These are phyloP conservation scores for Thyatira batis DNA, from an alignment of 2,888 invertebrate species.

Conservation along the genomic window DNA sequence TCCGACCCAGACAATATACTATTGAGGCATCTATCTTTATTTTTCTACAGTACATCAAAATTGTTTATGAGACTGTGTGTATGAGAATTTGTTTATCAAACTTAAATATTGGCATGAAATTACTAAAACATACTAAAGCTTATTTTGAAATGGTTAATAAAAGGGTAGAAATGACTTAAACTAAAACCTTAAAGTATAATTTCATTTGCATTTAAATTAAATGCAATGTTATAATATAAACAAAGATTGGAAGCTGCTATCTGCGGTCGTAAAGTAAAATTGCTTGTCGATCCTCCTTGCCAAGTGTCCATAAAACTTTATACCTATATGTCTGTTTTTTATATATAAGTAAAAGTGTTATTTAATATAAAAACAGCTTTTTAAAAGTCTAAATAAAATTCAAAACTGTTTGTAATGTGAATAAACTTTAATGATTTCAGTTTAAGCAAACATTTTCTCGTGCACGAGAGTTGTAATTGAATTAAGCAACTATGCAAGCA, in stretches of 20 bases:
- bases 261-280: background rate
- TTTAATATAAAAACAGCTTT: no score
- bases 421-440: no score
- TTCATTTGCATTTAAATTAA: background rate
- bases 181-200: background rate
- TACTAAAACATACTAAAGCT: no score
- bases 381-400: background rate
- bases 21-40: background rate
- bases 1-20: background rate
- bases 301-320: background rate
- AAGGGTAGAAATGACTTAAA: no score
- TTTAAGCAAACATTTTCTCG: background rate
- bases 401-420: no score
- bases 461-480: background rate
- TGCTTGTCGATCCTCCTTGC: background rate
- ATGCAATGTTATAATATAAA: background rate
- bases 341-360: no score
- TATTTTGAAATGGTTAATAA: no score
- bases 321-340: no score
- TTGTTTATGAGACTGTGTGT: background rate
- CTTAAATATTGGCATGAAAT: no score
- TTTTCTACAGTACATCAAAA: background rate
- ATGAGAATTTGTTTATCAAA: no score
- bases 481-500: background rate
- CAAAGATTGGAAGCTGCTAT: background rate